phyloP scores from a whole-genome alignment of 2,113 vertebrate species.

The Ornithorhynchus anatinus region DNA sequence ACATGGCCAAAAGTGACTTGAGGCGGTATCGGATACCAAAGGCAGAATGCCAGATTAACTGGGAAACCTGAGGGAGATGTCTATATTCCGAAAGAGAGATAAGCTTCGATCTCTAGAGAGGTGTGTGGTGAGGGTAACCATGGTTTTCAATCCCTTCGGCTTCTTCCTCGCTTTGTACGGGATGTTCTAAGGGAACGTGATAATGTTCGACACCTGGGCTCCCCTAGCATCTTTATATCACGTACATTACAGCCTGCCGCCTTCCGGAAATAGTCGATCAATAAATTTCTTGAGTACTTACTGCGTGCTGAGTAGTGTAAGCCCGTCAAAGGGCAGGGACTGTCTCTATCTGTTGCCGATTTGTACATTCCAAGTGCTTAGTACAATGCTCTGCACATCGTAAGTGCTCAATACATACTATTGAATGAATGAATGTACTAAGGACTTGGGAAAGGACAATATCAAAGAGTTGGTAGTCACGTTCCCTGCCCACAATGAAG shows the following conservation, averaged over 20 bases:
- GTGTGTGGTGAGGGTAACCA: slow-evolving; percentile 28
- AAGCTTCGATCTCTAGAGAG: neutral
- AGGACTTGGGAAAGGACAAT: no score
- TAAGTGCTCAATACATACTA: no score
- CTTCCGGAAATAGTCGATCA: neutral
- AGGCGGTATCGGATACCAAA: neutral
- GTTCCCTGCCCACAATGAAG: no score
- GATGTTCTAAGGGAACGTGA: slow-evolving; percentile 41
- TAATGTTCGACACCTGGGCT: slow-evolving; percentile 48
- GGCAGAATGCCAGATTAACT: neutral
- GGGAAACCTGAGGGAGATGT: neutral
- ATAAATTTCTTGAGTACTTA: no score
- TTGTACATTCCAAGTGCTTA: no score
- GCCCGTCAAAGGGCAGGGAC: no score
- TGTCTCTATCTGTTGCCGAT: no score
- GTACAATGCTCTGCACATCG: no score
- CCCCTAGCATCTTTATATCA: slow-evolving; percentile 45
- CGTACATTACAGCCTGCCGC: slow-evolving; percentile 8
- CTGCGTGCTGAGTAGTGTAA: no score
- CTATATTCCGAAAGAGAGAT: neutral
- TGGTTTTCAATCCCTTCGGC: slow-evolving; percentile 49
- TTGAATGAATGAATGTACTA: no score
- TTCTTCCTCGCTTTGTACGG: slow-evolving; percentile 10
- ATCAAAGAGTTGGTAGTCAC: neutral
- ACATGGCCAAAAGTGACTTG: neutral